Base-by-base conservation (phyloP, 2,888 invertebrate genomes). In the Argyra leucocephala region DNA sequence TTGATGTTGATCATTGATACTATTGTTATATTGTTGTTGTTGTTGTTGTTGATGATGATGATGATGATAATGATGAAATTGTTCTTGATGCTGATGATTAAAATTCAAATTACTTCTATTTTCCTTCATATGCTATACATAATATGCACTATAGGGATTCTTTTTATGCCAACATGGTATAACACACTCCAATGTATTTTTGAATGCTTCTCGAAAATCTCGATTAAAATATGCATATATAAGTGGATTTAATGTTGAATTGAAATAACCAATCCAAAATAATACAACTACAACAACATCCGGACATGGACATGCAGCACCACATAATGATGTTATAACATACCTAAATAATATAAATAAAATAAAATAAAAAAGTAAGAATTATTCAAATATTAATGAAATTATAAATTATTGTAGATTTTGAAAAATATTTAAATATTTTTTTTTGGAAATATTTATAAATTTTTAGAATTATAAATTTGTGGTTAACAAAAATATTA, bases 191-290 rank as follows among this genome's bases (percentile, higher is more conserved):
- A 94, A 83, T 57, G 93, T 93, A 78, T 92, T 91, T 80, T 91
- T 92, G 82, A 97, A 97, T 68, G 97, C 96, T 80, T 93, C 92
- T 77, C 97, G 87, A 80, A 98, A 97, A 80, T 98, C 97, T 60
- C 94, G 86, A 81, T 96, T 96, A 82, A 95, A 96, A 80, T 94
- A 95, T 69, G 96, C 96, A 81, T 95, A 96, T 74, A 97, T 94
- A 70, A 96, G 83, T 1, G 96, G 96, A 80, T 97, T 97, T 66
- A 96, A 83, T 64, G 93, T 93, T 18, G 94, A 94, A 81, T 96
- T 96, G 82, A 93, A 93, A 82, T 98, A 98, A 67, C 98, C 97
- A 73, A 97, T 91, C 97, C 96, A 98, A 82, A 98, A 98, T 73
- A 97, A 87, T 65, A 94, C 85, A 68, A 91, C 89, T 65, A 96